A percentile compares a stretch with the other conserved stretches of the same genome.
phyloP scores from a whole-genome alignment of 2,113 vertebrate species.

The Nibea coibor region DNA sequence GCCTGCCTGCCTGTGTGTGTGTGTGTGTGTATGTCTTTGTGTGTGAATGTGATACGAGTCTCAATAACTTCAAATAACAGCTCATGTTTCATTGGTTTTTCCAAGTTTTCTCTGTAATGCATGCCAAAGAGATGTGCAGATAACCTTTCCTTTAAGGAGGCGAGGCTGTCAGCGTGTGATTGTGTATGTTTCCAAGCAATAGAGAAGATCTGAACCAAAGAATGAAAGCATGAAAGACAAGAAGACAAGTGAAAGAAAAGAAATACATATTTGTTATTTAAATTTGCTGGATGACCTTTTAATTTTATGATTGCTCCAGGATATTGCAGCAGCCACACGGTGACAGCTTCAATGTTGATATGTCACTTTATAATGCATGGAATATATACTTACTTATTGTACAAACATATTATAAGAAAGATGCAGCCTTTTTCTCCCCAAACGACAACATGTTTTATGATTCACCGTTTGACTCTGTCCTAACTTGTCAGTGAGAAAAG shows the following conservation, averaged over 20 bases:
- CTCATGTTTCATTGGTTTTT: slow-evolving; percentile 36
- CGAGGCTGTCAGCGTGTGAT: background rate
- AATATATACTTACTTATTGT: background rate
- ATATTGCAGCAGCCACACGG: too few relatives aligned
- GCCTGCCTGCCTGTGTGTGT: slow-evolving; percentile 22
- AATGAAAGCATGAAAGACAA: too few relatives aligned
- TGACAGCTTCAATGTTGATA: background rate
- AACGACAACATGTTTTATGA: background rate
- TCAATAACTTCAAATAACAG: slow-evolving; percentile 8
- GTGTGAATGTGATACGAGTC: background rate
- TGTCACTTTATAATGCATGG: background rate
- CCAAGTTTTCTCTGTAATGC: background rate
- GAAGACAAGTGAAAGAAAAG: background rate
- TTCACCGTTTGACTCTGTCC: slow-evolving; percentile 13
- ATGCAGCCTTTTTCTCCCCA: background rate
- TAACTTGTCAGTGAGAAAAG: slow-evolving; percentile 2
- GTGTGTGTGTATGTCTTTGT: slow-evolving; percentile 30
- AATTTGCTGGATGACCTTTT: too few relatives aligned
- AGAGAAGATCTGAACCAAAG: too few relatives aligned
- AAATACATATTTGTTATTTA: background rate
- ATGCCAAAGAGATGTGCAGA: background rate
- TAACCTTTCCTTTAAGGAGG: background rate
- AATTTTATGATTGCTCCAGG: too few relatives aligned
- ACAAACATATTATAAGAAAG: background rate
- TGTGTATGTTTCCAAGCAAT: background rate